Conservation (phyloP, 2,113 vertebrate genomes). For the Tachysurus fulvidraco region DNA sequence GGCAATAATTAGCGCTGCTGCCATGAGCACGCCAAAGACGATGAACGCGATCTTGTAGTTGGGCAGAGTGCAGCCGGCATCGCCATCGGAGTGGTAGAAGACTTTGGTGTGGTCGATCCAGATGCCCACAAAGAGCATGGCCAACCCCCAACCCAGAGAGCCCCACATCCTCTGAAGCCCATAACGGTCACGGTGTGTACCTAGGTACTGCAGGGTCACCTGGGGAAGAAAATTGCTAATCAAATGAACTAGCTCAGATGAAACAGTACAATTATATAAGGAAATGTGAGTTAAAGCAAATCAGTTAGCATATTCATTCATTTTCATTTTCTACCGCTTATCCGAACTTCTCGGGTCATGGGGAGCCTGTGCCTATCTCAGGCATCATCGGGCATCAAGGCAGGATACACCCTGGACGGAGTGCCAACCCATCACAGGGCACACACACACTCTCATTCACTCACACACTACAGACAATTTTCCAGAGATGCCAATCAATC, state of each 20-base stretch:
- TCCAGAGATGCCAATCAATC: no score
- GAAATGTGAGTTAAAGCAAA: background rate
- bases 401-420: no score
- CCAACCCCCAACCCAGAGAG: conserved; percentile 94
- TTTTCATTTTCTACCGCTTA: no score
- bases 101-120: conserved; percentile 91
- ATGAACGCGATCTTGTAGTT: conserved; percentile 92
- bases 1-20: conserved; percentile 82
- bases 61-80: conserved; percentile 75
- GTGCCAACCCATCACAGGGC: no score
- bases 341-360: no score
- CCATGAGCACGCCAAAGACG: conserved; percentile 92
- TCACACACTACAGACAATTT: no score
- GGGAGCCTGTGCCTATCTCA: no score
- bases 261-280: background rate
- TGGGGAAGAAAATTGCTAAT: background rate
- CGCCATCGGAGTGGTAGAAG: conserved; percentile 65
- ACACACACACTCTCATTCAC: no score
- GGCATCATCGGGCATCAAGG: no score
- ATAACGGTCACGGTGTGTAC: conserved; percentile 90
- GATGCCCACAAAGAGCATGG: conserved; percentile 94
- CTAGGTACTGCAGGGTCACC: conserved; percentile 91
- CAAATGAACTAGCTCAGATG: background rate
- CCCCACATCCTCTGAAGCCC: conserved; percentile 99
- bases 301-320: background rate